Evolutionary conservation across 2,113 vertebrate genomes (phyloP), one percentile per base, ranked within the genome.

Genomic region (Progne subis): DNA sequence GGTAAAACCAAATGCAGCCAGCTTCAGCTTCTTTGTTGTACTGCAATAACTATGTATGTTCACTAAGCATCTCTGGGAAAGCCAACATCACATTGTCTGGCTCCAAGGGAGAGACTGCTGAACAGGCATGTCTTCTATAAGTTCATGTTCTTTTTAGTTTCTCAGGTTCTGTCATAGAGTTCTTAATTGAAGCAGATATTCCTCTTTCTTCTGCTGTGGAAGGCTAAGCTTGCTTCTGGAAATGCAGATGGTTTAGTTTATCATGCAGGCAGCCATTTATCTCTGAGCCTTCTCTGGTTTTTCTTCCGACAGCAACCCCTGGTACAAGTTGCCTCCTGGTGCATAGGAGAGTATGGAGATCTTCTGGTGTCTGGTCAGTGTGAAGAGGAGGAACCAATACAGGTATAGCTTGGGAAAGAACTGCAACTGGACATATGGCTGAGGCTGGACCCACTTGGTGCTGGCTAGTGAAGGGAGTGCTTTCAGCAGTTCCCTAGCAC

Each of bases 291-390:
- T 61, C 24, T 55, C 18, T 80, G 74, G 2, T 69, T 82, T 93
- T 96, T 94, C 18, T 79, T 75, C 95, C 86, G 94, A 94, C 92
- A 99, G 99, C 99, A 99, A 97, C 99, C 99, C 47, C 96, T 99
- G 91, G 99, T 99, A 56, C 99, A 99, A 97, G 99, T 99, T 91
- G 98, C 98, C 14, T 99, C 99, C n/a, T 99, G 99, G 99, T 99
- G 99, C 97, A 99, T 99, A 98, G 99, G 99, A 94, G 99, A 99
- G 95, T 99, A 99, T 86, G 99, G 99, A 88, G 99, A 99, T 97
- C 98, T 99, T 90, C 98, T 99, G 61, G 98, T 99, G 34, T 99
- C 99, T 26, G 99, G 99, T 78, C 99, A 99, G 29, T 99, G 99
- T 98, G 99, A 99, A 95, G 99, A 99, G 84, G 99, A 99, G 95